phyloP scores from a whole-genome alignment of 2,797 vertebrate genomes.

The Austrolebias charrua region DNA sequence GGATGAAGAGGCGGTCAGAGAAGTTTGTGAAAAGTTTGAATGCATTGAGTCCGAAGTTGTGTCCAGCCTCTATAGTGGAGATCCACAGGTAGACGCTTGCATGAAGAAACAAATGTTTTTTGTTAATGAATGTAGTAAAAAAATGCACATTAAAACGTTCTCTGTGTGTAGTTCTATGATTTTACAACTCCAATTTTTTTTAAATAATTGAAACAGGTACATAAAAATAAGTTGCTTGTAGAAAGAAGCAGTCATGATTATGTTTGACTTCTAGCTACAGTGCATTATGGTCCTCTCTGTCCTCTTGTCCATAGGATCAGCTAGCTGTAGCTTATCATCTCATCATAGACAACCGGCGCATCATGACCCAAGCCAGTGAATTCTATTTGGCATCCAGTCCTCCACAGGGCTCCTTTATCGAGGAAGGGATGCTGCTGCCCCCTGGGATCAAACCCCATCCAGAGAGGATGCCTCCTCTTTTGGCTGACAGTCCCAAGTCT shows the following conservation, averaged over 20 bases:
- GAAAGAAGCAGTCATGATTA: not conserved
- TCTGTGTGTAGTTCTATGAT: no score
- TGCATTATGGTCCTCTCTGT: conserved; percentile 25
- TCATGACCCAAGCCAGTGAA: conserved; percentile 99
- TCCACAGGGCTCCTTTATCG: conserved; percentile 94
- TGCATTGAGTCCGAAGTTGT: conserved; percentile 92
- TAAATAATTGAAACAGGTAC: no score
- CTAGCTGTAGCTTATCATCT: conserved; percentile 96
- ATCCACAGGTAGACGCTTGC: conserved; percentile 81
- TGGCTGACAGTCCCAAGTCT: conserved; percentile 94
- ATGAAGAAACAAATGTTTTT: no score
- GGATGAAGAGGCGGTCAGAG: conserved; percentile 93
- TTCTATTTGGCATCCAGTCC: conserved; percentile 99
- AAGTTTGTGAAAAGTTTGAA: conserved; percentile 98
- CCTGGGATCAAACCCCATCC: conserved; percentile 94
- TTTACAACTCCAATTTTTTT: no score
- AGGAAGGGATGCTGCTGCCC: conserved; percentile 91
- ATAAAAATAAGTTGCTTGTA: not conserved
- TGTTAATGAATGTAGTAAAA: no score
- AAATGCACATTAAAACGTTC: no score
- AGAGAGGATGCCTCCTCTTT: conserved; percentile 93
- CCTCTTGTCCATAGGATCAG: conserved; percentile 85
- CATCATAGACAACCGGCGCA: conserved; percentile 96
- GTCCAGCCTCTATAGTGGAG: conserved; percentile 93
- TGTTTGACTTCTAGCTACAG: not conserved